Conservation (phyloP, 2,888 invertebrate genomes). For the Lissocephala sabroskyi region DNA sequence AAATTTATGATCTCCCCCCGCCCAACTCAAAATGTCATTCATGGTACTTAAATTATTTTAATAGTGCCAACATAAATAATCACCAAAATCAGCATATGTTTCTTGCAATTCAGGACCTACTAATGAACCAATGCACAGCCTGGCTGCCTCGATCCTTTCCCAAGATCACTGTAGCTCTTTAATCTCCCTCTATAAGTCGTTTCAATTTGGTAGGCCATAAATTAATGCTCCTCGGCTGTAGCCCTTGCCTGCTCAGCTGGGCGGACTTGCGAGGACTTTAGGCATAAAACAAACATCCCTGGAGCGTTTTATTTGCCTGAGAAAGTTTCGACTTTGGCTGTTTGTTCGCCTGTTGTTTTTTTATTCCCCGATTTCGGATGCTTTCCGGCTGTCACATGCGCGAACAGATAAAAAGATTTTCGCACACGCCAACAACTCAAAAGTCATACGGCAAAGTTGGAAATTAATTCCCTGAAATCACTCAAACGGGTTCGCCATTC, state of each 20-base stretch:
- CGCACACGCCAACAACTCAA: slow-evolving; percentile 3
- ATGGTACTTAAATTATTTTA: slow-evolving; percentile 36
- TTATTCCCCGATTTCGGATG: slow-evolving; percentile 2
- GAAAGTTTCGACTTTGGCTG: slow-evolving; percentile 13
- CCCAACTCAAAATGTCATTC: slow-evolving; percentile 4
- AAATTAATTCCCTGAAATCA: slow-evolving; percentile 29
- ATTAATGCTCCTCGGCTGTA: too few species aligned
- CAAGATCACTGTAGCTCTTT: too few species aligned
- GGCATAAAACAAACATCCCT: neutral
- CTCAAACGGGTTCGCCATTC: slow-evolving; percentile 23
- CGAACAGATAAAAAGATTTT: slow-evolving; percentile 16
- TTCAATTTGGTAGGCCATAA: too few species aligned
- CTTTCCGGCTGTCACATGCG: neutral
- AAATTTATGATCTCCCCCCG: slow-evolving; percentile 31
- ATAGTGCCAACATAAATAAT: slow-evolving; percentile 34
- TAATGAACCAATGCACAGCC: too few species aligned
- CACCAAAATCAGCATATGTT: slow-evolving; percentile 1
- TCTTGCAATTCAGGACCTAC: neutral
- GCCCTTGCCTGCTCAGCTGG: too few species aligned
- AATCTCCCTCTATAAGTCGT: too few species aligned
- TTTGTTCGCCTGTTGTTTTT: slow-evolving; percentile 4
- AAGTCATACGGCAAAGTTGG: slow-evolving; percentile 17
- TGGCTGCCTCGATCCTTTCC: too few species aligned
- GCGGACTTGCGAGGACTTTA: too few species aligned
- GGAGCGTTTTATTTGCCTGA: slow-evolving; percentile 4